A percentile compares a stretch with the other conserved stretches of the same genome.
These are phyloP conservation scores for Sminthurides bifidus DNA, from an alignment of 1,140 invertebrate genomes.

Conservation along the genomic window DNA sequence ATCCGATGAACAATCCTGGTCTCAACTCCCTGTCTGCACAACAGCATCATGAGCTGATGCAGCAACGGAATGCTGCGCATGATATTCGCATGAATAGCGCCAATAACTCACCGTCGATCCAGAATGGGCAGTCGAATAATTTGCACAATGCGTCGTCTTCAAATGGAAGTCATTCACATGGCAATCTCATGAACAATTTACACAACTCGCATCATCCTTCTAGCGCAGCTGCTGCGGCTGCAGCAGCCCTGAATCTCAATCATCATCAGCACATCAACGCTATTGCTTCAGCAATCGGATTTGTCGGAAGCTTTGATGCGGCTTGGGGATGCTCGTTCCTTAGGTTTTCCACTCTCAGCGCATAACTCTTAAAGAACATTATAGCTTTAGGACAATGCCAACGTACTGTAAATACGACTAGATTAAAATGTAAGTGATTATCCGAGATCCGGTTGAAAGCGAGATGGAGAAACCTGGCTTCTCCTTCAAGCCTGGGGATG, in stretches of 20 bases:
- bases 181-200: conserved; percentile 13
- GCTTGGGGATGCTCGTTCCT: conserved; percentile 19
- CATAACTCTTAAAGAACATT: conserved; percentile 31
- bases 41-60: conserved; percentile 8
- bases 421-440: too few relatives aligned
- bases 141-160: too few relatives aligned
- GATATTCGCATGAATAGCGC: conserved; percentile 18
- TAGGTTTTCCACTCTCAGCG: conserved; percentile 30
- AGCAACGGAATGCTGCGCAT: conserved; percentile 12
- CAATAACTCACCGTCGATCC: conserved; percentile 5
- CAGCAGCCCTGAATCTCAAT: conserved; percentile 3
- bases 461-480: too few relatives aligned
- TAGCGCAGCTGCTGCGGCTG: neutral
- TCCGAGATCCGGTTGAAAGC: too few relatives aligned
- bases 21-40: conserved; percentile 8
- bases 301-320: conserved; percentile 26
- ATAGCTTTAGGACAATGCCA: too few relatives aligned
- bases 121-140: too few relatives aligned
- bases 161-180: conserved; percentile 7
- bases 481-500: too few relatives aligned
- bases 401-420: too few relatives aligned
- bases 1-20: conserved; percentile 13
- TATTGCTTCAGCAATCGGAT: conserved; percentile 24
- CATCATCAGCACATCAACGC: conserved; percentile 28
- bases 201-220: conserved; percentile 20